Conservation (phyloP, 1,140 invertebrate genomes). For the Stratiolaelaps scimitus region DNA sequence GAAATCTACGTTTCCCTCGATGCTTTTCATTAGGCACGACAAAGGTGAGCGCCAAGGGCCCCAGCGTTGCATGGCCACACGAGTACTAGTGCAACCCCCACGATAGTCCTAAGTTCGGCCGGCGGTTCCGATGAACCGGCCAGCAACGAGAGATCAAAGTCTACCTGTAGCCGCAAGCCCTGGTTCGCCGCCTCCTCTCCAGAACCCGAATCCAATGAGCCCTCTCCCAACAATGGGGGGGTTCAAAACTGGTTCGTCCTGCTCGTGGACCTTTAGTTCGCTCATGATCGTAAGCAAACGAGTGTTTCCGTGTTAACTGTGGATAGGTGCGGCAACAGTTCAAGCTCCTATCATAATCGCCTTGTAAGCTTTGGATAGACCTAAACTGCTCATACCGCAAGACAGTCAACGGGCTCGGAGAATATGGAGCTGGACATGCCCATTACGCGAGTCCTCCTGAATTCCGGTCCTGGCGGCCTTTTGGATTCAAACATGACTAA, state of each 20-base stretch:
- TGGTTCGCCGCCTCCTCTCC: constrained; percentile 18
- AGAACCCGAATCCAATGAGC: constrained; percentile 9
- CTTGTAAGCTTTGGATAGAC: no score
- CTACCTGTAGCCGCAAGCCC: neutral
- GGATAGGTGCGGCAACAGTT: no score
- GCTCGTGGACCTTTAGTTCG: constrained; percentile 3
- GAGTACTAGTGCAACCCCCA: no score
- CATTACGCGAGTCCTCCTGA: constrained; percentile 24
- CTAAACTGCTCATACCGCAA: neutral
- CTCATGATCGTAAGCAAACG: neutral
- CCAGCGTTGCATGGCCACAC: no score
- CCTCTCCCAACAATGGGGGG: constrained; percentile 2
- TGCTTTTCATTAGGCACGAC: no score
- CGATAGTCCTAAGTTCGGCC: no score
- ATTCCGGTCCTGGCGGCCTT: constrained; percentile 6
- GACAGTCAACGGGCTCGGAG: no score
- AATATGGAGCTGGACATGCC: constrained; percentile 23
- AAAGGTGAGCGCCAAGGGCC: no score
- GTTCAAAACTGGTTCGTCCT: constrained; percentile 22
- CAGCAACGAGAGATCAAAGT: neutral
- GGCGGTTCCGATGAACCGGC: neutral
- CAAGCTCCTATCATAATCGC: no score
- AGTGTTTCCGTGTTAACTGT: neutral
- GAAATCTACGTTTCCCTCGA: no score
- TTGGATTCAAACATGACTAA: neutral